Conservation (phyloP, 1,140 invertebrate species). For the Diabrotica virgifera region DNA sequence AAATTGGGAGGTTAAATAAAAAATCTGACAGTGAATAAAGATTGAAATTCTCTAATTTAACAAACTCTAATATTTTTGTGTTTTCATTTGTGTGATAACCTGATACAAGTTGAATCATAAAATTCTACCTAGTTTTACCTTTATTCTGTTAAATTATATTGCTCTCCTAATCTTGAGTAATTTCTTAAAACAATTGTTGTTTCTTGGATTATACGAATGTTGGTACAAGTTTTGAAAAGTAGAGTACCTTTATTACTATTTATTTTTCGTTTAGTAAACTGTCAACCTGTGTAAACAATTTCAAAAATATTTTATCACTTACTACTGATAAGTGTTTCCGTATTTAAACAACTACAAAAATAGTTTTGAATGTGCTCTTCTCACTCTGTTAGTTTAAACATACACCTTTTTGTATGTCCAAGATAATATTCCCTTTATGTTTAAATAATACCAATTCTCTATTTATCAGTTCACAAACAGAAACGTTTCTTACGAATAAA, state of each 20-base stretch:
- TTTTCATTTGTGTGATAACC: too few species aligned
- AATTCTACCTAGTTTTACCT: too few species aligned
- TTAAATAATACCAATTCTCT: constrained; percentile 23
- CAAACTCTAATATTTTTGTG: too few species aligned
- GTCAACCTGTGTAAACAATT: constrained; percentile 20
- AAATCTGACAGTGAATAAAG: too few species aligned
- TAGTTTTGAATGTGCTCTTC: constrained; percentile 17
- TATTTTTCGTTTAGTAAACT: constrained; percentile 6
- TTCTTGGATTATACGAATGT: neutral
- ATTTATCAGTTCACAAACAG: constrained; percentile 21
- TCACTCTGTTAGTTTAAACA: constrained; percentile 18
- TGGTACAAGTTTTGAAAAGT: neutral
- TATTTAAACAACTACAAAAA: constrained; percentile 21
- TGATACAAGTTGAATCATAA: too few species aligned
- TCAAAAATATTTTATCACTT: constrained; percentile 21
- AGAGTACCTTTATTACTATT: neutral
- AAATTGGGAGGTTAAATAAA: too few species aligned
- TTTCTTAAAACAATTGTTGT: constrained; percentile 3
- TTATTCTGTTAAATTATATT: too few species aligned
- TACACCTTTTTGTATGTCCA: constrained; percentile 18
- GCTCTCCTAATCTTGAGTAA: neutral
- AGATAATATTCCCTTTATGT: constrained; percentile 22
- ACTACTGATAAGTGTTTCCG: constrained; percentile 25
- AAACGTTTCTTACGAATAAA: constrained; percentile 19
- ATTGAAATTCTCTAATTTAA: too few species aligned